A percentile compares a stretch with the other conserved stretches of the same genome.
These are phyloP conservation scores for Zingel zingel DNA, from an alignment of 2,113 vertebrate species.

Conservation along the genomic window DNA sequence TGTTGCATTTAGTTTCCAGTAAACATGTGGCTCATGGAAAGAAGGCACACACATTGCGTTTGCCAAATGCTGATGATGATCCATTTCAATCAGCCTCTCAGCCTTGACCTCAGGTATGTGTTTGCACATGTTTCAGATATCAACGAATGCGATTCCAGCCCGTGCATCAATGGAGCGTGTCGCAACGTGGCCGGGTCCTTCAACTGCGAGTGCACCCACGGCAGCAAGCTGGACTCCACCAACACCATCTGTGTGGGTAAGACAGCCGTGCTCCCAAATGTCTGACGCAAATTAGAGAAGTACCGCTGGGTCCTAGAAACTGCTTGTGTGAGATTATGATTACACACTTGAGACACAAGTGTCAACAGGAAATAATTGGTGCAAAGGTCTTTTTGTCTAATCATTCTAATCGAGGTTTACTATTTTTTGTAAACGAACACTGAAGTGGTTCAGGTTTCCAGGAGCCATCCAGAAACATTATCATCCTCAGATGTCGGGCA, in stretches of 20 bases:
- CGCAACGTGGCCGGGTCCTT: constrained; percentile 92
- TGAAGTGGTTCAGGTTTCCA: constrained; percentile 18
- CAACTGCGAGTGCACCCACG: constrained; percentile 91
- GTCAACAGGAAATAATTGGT: constrained; percentile 4
- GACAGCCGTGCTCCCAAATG: constrained; percentile 43
- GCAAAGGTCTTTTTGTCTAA: constrained; percentile 2
- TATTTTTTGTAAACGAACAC: constrained; percentile 47
- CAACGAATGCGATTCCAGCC: constrained; percentile 92
- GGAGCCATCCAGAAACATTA: constrained; percentile 27
- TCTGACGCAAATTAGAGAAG: constrained; percentile 13
- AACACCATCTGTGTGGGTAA: constrained; percentile 95
- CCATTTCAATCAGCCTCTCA: background rate
- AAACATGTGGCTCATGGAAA: constrained; percentile 46
- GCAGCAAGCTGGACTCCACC: constrained; percentile 92
- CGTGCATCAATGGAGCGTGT: constrained; percentile 92
- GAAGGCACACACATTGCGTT: background rate
- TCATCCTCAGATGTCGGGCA: constrained; percentile 54
- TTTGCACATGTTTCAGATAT: constrained; percentile 85
- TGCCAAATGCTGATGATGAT: constrained; percentile 16
- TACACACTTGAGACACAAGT: background rate
- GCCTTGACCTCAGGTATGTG: constrained; percentile 38
- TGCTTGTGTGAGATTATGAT: constrained; percentile 20
- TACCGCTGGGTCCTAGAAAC: background rate
- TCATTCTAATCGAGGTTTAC: constrained; percentile 8
- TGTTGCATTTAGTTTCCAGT: constrained; percentile 45